Base-by-base conservation (phyloP, 2,113 vertebrate genomes). In the Nematolebias whitei region DNA sequence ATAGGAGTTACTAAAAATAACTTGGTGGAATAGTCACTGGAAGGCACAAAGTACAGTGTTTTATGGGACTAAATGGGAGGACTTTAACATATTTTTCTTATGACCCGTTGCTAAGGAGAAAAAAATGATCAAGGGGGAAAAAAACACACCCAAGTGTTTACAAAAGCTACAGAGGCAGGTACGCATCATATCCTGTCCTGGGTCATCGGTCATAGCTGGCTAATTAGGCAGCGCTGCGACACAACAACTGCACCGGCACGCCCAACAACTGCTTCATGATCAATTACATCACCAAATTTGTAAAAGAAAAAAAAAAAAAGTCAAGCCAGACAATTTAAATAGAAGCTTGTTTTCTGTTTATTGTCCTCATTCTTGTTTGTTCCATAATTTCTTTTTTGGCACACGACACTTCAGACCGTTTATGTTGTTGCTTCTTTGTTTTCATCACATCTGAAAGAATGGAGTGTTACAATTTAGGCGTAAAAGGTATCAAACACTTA, bases 161-260 rank as follows among this genome's bases (percentile, higher is more conserved):
- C 76, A 81, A 90, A 85, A 85, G 86, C 83, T 83, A 68, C 56
- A 83, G 85, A 85, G 84, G 76, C 75, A 87, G 81, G 84, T 85
- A 87, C 66, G 65, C 84, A 88, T 89, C 90, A 91, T 88, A 89
- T 92, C 88, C 89, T 91, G 88, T 83, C 64, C 82, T 35, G 70
- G 87, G 87, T 90, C 89, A 79, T 80, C 69, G 68, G 82, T 86
- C 74, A 82, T 60, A 75, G 77, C 40, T 63, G 61, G 73, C 72
- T 86, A 85, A 88, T 90, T 87, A 84, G 79, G 82, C 78, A 62
- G 63, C 43, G 44, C 71, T 41, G 50, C 56, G 74, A 35, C 63
- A 70, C 69, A 79, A 71, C 79, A 88, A 83, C 85, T 85, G 84
- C n/a, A 66, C 20, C 39, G 77, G 63, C 70, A 70, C 78, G 15